phyloP scores from a whole-genome alignment of 1,140 invertebrate genomes.

The Scaptomyza hsui region DNA sequence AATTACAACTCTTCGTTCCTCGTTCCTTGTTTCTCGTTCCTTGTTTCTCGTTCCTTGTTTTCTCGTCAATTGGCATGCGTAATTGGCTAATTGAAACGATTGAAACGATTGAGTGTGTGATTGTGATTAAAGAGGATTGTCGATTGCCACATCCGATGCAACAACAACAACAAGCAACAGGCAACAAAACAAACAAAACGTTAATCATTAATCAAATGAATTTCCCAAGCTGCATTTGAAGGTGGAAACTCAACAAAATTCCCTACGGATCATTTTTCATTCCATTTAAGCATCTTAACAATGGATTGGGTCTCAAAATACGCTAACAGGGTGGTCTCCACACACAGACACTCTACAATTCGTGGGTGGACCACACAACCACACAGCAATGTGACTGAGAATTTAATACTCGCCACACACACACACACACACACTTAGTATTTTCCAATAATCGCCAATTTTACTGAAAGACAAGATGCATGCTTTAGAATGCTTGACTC shows the following conservation, averaged over 20 bases:
- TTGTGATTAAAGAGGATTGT: conserved; percentile 12
- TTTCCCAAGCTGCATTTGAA: conserved; percentile 22
- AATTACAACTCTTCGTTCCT: conserved; percentile 71
- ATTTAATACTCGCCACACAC: not conserved
- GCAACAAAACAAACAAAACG: conserved; percentile 8
- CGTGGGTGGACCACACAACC: conserved; percentile 54
- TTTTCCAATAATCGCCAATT: not conserved
- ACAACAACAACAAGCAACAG: conserved; percentile 6
- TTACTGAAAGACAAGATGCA: too few species aligned
- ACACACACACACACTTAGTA: not conserved
- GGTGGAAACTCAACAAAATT: conserved; percentile 11
- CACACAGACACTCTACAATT: not conserved
- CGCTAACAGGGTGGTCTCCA: conserved; percentile 48
- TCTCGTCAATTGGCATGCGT: conserved; percentile 71
- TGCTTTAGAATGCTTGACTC: not conserved
- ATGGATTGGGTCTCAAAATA: not conserved
- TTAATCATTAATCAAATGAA: conserved; percentile 38
- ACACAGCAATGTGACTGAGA: not conserved
- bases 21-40: conserved; percentile 6
- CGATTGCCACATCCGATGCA: conserved; percentile 48
- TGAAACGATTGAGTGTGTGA: conserved; percentile 33
- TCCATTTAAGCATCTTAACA: conserved; percentile 32
- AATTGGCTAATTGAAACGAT: conserved; percentile 72
- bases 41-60: conserved; percentile 9
- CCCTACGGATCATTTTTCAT: not conserved